phyloP scores from a whole-genome alignment of 2,113 vertebrate genomes.

The Crocuta crocuta region DNA sequence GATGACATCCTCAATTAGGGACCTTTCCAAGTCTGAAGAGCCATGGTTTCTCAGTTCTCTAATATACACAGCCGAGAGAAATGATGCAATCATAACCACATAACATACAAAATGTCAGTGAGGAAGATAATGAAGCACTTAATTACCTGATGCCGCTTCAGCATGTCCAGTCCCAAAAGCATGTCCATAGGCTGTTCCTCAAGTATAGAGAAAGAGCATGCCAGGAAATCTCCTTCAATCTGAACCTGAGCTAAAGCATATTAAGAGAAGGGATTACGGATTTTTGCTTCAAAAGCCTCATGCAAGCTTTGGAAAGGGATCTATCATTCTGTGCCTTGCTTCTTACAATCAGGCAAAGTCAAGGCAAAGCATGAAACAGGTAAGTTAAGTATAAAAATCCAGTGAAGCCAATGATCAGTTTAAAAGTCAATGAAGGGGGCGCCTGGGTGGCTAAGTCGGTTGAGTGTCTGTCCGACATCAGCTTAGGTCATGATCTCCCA shows the following conservation, averaged over 20 bases:
- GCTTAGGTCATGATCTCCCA: no score
- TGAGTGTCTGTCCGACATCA: no score
- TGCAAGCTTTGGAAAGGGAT: not conserved
- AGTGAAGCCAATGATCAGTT: not conserved
- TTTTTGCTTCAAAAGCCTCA: not conserved
- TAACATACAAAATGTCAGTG: not conserved
- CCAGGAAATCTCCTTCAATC: slow-evolving; percentile 98
- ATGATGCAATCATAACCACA: not conserved
- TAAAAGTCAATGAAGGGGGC: not conserved
- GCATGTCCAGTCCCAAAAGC: slow-evolving; percentile 98
- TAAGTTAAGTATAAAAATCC: not conserved
- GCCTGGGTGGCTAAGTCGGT: no score
- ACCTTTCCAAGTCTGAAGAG: not conserved
- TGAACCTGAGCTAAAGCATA: slow-evolving; percentile 95
- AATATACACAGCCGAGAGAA: not conserved
- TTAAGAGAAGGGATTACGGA: not conserved
- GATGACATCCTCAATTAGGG: not conserved
- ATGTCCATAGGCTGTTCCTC: slow-evolving; percentile 99
- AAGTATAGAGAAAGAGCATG: slow-evolving; percentile 98
- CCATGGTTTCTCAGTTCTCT: not conserved
- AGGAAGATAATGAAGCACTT: not conserved
- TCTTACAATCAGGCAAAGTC: not conserved
- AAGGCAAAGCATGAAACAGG: not conserved
- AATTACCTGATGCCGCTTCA: slow-evolving; percentile 98
- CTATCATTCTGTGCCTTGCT: not conserved